phyloP scores from a whole-genome alignment of 2,888 invertebrate genomes.

The Tinea trinotella region DNA sequence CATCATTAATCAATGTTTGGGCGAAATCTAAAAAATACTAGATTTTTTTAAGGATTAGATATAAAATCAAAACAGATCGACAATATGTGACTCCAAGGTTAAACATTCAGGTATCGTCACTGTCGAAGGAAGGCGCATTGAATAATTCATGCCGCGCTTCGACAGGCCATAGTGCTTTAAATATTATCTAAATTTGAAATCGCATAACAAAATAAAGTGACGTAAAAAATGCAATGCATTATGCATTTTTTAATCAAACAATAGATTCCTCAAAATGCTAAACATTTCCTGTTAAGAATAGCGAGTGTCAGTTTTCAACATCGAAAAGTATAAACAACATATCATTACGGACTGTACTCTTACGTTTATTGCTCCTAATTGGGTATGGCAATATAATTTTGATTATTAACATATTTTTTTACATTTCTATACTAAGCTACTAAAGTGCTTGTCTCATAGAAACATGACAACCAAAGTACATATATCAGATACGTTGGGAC shows the following conservation, averaged over 20 bases:
- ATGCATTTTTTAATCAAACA: constrained; percentile 10
- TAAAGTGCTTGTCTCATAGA: too few relatives aligned
- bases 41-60: constrained; percentile 1
- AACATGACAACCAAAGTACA: too few relatives aligned
- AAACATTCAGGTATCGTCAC: constrained; percentile 45
- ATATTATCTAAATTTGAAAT: constrained; percentile 47
- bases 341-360: too few relatives aligned
- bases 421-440: too few relatives aligned
- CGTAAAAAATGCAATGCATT: constrained; percentile 15
- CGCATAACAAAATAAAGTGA: constrained; percentile 3
- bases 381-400: too few relatives aligned
- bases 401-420: too few relatives aligned
- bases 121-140: constrained; percentile 36
- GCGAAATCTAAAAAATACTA: too few relatives aligned
- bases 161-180: not conserved
- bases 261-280: not conserved
- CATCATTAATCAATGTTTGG: too few relatives aligned
- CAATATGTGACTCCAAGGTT: constrained; percentile 42
- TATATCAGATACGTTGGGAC: too few relatives aligned
- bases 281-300: not conserved
- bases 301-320: too few relatives aligned
- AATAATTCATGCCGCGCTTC: constrained; percentile 51
- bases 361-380: too few relatives aligned
- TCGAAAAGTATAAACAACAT: too few relatives aligned
- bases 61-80: not conserved